Evolutionary conservation across 2,888 invertebrate genomes (phyloP).

Genomic region (Leucophora obtusa): DNA sequence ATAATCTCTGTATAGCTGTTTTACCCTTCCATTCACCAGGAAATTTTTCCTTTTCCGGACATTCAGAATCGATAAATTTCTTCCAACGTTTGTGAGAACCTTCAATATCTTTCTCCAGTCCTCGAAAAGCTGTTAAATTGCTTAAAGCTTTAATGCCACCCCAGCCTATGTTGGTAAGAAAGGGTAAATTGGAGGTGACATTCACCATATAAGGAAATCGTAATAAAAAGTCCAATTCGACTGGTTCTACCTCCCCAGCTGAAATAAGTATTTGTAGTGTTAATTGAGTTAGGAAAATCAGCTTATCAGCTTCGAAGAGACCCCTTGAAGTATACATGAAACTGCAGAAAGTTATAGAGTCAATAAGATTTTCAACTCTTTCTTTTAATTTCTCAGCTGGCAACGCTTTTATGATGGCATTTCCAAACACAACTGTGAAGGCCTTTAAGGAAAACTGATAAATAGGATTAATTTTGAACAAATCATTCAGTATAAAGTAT

Average conservation of each 20-base stretch:
- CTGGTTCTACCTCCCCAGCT: constrained; percentile 84
- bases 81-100: constrained; percentile 95
- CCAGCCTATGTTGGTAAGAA: constrained; percentile 88
- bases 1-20: constrained; percentile 88
- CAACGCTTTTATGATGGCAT: constrained; percentile 86
- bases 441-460: constrained; percentile 98
- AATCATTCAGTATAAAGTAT: constrained; percentile 95
- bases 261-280: constrained; percentile 84
- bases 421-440: constrained; percentile 91
- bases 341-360: constrained; percentile 91
- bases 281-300: constrained; percentile 93
- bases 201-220: constrained; percentile 89
- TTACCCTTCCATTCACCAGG: constrained; percentile 98
- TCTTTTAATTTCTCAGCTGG: constrained; percentile 84
- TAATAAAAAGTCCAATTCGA: constrained; percentile 91
- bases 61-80: constrained; percentile 94
- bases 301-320: constrained; percentile 93
- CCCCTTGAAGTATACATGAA: constrained; percentile 94
- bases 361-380: constrained; percentile 88
- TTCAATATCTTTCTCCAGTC: constrained; percentile 94
- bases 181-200: constrained; percentile 88
- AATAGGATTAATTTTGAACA: constrained; percentile 94
- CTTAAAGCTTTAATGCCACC: constrained; percentile 89
- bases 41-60: constrained; percentile 94
- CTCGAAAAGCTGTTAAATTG: constrained; percentile 87